Base-by-base conservation (phyloP, 2,888 invertebrate species). In the Camponotus fellah region DNA sequence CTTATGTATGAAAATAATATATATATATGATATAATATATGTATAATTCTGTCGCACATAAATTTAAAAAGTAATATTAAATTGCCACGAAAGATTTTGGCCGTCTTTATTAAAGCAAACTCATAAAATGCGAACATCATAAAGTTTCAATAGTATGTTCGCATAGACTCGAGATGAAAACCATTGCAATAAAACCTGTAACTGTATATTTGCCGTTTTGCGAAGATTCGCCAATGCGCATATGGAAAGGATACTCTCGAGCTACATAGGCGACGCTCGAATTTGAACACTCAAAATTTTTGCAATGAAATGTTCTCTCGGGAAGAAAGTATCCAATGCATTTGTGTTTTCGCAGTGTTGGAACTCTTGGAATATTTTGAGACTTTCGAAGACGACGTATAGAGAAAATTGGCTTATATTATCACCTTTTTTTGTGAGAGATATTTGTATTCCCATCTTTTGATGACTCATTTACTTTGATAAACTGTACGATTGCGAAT, bases 291-390 rank as follows among this genome's bases (percentile, higher is more conserved):
- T 62, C 76, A 66, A 84, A 82, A 89, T 89, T 82, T 84, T 80
- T 71, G 83, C 82, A 86, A 87, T 86, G 81, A 77, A 85, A 89
- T 26, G 88, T 84, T 88, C 80, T 34, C 83, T 26, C 12, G 60
- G 21, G 26, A 71, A 40, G 76, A 74, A 84, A 83, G 81, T 80
- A 87, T 74, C 75, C 82, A 37, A 40, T 74, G 62, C 85, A 74
- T 88, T 88, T 85, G 79, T 84, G 62, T 88, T 88, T 85, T 82
- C 79, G 58, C 68, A 46, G 64, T 69, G 68, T 60, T 68, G 74
- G 65, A 76, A 46, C 75, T 88, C 84, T 83, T 82, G 86, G 87
- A 87, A 89, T 89, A 90, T 90, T 86, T 87, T 81, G 85, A 83
- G 88, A 90, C 86, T 88, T 83, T n/a, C 75, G 68, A 82, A 80